Percentiles rank a stretch among this genome's conserved stretches.
Evolutionary conservation across 92 coral and sea anemone species (phyloP).

Genomic region (Pocillopora grandis): DNA sequence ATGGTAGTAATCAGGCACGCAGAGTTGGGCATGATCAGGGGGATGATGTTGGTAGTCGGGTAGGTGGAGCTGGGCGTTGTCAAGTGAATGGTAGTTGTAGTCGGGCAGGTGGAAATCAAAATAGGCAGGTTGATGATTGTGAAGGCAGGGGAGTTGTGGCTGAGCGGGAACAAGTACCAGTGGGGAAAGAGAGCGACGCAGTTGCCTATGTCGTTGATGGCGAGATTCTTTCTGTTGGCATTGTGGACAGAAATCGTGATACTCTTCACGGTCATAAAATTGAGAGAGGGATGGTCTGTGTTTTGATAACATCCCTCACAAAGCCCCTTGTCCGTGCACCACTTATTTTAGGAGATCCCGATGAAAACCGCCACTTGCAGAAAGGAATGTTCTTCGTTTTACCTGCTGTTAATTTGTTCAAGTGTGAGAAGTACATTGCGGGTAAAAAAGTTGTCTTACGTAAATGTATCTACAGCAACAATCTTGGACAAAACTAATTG

Average conservation of each 20-base stretch:
- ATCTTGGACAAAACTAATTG: too few relatives aligned
- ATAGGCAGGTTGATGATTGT: neutral
- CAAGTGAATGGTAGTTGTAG: neutral
- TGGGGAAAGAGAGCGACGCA: neutral
- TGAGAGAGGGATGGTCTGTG: neutral
- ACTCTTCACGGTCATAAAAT: neutral
- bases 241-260: neutral
- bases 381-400: neutral
- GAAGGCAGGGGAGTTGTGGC: neutral
- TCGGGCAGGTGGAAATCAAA: too few relatives aligned
- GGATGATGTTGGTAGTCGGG: neutral
- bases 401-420: neutral
- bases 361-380: neutral
- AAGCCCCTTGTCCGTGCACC: neutral
- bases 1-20: neutral
- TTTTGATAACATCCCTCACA: neutral
- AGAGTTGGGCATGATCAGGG: neutral
- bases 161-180: neutral
- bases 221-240: neutral
- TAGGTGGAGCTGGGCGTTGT: neutral
- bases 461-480: too few relatives aligned
- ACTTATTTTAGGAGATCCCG: neutral
- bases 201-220: neutral
- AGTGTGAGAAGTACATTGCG: too few relatives aligned
- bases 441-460: too few relatives aligned